phyloP scores from a whole-genome alignment of 2,888 invertebrate genomes.

The Tricholauxania praeusta region DNA sequence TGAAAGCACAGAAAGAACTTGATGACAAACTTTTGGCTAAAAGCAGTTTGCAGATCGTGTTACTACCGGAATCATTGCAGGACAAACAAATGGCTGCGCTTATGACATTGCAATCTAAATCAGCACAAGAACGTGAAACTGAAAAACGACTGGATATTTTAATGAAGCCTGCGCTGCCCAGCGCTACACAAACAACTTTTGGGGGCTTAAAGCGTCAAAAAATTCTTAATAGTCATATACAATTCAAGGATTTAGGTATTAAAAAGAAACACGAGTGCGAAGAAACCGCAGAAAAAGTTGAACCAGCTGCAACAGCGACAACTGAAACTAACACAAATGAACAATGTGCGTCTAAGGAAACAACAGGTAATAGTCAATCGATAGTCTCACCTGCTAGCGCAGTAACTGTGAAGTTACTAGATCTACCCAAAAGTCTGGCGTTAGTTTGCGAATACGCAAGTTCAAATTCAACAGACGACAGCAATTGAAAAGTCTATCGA shows the following conservation, averaged over 20 bases:
- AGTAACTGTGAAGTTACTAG: slow-evolving; percentile 34
- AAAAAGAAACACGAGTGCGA: slow-evolving; percentile 50
- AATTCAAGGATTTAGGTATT: slow-evolving; percentile 62
- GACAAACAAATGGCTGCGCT: slow-evolving; percentile 85
- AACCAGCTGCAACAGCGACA: background rate
- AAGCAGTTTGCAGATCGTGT: slow-evolving; percentile 80
- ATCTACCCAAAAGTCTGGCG: slow-evolving; percentile 51
- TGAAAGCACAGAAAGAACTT: slow-evolving; percentile 75
- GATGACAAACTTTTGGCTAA: slow-evolving; percentile 81
- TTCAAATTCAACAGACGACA: slow-evolving; percentile 49
- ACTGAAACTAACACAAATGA: background rate
- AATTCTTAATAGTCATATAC: slow-evolving; percentile 64
- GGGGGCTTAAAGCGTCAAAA: slow-evolving; percentile 73
- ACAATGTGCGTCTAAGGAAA: background rate
- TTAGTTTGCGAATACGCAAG: slow-evolving; percentile 56
- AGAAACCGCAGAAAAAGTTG: background rate
- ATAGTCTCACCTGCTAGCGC: background rate
- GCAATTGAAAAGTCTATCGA: slow-evolving; percentile 3
- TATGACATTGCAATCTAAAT: slow-evolving; percentile 76
- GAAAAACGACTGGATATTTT: slow-evolving; percentile 70
- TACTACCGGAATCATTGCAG: slow-evolving; percentile 84
- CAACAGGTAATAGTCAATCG: background rate
- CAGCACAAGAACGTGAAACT: slow-evolving; percentile 72
- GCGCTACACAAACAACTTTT: slow-evolving; percentile 70
- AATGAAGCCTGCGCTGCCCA: slow-evolving; percentile 71